These are phyloP conservation scores for Ptyas mucosa DNA, from an alignment of 2,113 vertebrate species.

Conservation along the genomic window DNA sequence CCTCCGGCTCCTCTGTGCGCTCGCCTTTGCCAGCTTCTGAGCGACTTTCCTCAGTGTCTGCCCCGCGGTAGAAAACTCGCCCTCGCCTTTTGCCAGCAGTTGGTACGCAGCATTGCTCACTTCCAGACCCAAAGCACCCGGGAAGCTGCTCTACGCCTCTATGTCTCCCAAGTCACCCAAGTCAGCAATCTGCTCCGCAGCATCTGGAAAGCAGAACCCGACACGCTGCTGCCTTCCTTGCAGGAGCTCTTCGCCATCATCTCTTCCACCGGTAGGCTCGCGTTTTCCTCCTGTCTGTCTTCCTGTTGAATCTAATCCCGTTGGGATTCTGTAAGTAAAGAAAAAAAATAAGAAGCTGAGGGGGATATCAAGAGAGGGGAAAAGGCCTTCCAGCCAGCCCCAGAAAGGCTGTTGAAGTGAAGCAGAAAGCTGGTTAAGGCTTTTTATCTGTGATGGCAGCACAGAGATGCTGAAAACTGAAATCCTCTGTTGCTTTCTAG, in stretches of 20 bases:
- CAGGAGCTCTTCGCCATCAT: slow-evolving; percentile 96
- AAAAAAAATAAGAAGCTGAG: neutral
- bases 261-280: slow-evolving; percentile 84
- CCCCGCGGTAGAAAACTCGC: slow-evolving; percentile 83
- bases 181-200: slow-evolving; percentile 88
- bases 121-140: slow-evolving; percentile 81
- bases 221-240: slow-evolving; percentile 87
- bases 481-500: neutral
- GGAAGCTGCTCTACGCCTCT: slow-evolving; percentile 87
- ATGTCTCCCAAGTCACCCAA: slow-evolving; percentile 90
- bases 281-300: no score
- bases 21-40: slow-evolving; percentile 84
- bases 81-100: slow-evolving; percentile 91
- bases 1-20: slow-evolving; percentile 84
- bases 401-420: neutral
- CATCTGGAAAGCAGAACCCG: slow-evolving; percentile 92
- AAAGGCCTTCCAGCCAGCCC: neutral
- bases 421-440: neutral
- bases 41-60: slow-evolving; percentile 92
- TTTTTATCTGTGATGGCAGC: neutral
- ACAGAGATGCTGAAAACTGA: neutral
- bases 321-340: neutral
- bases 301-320: neutral
- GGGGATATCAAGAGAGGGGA: neutral
- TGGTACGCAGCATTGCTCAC: slow-evolving; percentile 92